Evolutionary conservation across 1,140 invertebrate genomes (phyloP), one percentile per base, ranked within the genome.

Genomic region (Papilio xuthus): DNA sequence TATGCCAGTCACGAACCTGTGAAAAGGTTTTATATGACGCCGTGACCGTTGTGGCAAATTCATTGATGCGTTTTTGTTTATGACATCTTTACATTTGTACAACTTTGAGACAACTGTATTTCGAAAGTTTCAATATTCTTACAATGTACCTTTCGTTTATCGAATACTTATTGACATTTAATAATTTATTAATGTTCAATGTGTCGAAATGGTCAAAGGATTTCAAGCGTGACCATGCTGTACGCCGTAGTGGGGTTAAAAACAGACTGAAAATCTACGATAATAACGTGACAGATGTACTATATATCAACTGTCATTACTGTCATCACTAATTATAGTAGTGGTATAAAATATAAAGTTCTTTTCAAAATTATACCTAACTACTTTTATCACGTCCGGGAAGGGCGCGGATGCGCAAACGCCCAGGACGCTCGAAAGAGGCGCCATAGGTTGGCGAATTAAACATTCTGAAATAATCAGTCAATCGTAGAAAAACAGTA

Each of bases 51-150:
- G 26, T 67, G 8, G n/a, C 12, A 67, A 67, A 63, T 60, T 18
- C 60, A 67, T 67, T 67, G 23, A 67, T 67, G 10, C 60, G 26
- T 28, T 67, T 28, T 12, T 67, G 50, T 67, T 67, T 67, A 67
- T 67, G 23, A 32, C 60, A 67, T 67, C 60, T 67, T 26, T 67
- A 67, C 60, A 28, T 67, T 60, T 60, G 12, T 60, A 60, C 53
- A 56, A 56, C 53, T 26, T 67, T 13, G 26, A 67, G 32, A 67
- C 23, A 60, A 28, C 28, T 67, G 26, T 60, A 60, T 60, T 67
- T 67, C 60, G 60, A 67, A 28, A 32, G 47, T 18, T 3, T 28
- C 26, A 28, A 67, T 67, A 32, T 15, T 28, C 26, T 28, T 15
- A 28, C 60, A 67, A 28, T 32, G 60, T 26, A 60, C 13, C 7